Base-by-base conservation (phyloP, 2,113 vertebrate genomes). In the Hystrix brachyura region DNA sequence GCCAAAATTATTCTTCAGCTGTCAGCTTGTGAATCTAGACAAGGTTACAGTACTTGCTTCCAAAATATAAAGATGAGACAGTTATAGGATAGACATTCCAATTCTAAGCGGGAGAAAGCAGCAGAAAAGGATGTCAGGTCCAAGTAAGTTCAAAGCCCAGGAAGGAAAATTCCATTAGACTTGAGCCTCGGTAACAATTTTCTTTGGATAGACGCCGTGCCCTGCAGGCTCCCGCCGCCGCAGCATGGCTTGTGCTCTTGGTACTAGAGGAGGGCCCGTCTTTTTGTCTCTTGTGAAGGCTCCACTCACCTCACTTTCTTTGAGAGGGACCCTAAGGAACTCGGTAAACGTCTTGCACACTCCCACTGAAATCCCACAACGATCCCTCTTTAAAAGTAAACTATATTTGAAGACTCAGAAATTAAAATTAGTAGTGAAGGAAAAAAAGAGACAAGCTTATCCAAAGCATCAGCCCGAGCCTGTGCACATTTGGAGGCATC, bases 171-270 rank as follows among this genome's bases (percentile, higher is more conserved):
- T 76, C 48, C 34, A 55, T 17, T 65, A 12, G 46, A 38, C 46
- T 25, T 67, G 78, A 78, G 27, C 6, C 60, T 79, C 29, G 78
- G 18, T 7, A 78, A 23, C 14, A 57, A 18, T 34, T 7, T 21
- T 17, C 32, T 38, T 9, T 79, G 59, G n/a, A 18, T 65, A n/a
- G 14, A 64, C 43, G 38, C 3, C 38, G 34, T 78, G 14, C 8
- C n/a, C 34, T 76, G 7, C 11, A 64, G 14, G 7, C 4, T 2
- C 32, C 7, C 29, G 12, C 1, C 1, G 7, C 9, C 2, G 7
- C 17, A 53, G 43, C 27, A 32, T 38, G 38, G 38, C 38, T 3
- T 7, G 8, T 15, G 4, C 2, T 11, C 27, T 34, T 12, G 32
- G 48, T 13, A 32, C 1, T 29, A 1, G 15, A 55, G 13, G 48